Base-by-base conservation (phyloP, 2,888 invertebrate species). In the Nomada fabriciana region DNA sequence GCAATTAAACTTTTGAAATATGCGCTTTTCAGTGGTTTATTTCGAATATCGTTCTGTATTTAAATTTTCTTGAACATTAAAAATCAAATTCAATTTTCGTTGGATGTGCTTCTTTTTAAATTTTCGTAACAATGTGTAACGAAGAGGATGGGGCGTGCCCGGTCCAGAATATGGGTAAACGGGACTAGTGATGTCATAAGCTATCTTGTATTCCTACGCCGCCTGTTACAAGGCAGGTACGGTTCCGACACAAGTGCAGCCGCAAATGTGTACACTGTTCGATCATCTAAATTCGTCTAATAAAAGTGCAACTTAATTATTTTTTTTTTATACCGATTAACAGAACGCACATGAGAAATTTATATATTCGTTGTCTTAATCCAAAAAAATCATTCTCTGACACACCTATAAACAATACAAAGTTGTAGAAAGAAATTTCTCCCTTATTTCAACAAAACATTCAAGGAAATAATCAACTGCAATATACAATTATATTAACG, bases 121-220 rank as follows among this genome's bases (percentile, higher is more conserved):
- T 73, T 77, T 72, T 70, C 53, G 64, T 50, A 70, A 55, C 63
- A 69, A 77, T 50, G 47, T 82, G 57, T 57, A 70, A 76, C 55
- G 59, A 64, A 74, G 78, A 88, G 80, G 88, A 88, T 89, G 92
- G 93, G 93, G 93, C 93, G 93, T 93, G 92, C 88, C 93, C 92
- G 89, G 88, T 89, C 87, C 89, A 85, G 89, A 90, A 90, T 89
- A 90, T 90, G 88, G 83, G 89, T 91, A 90, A 90, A 91, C 90
- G 89, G 89, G 87, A 88, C 88, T 88, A 91, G 91, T 93, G 93
- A 93, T 93, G 93, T 93, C 93, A 93, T 90, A 89, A 86, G 72
- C 74, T 83, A 89, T 86, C 89, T 88, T 90, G 90, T 92, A 91
- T 92, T 90, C 90, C 92, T 93, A 89, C 92, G 92, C 92, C 91